These are phyloP conservation scores for Zosterops borbonicus DNA, from an alignment of 2,113 vertebrate genomes.

Conservation along the genomic window DNA sequence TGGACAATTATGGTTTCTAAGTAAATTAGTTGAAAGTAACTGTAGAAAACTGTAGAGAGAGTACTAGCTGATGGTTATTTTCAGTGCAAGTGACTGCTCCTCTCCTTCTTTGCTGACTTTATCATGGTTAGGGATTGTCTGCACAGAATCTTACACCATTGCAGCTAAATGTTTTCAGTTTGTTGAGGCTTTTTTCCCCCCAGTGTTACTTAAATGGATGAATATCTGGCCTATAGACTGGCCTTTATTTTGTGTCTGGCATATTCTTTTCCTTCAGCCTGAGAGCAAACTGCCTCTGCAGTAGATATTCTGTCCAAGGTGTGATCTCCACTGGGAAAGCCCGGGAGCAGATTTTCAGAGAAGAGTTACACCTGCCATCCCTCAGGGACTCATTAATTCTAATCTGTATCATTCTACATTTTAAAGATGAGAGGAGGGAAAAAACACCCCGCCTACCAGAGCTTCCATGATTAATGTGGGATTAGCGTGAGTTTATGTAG, in stretches of 20 bases:
- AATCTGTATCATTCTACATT: neutral
- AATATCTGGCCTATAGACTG: neutral
- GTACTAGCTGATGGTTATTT: neutral
- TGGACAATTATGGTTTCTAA: neutral
- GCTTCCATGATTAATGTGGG: slow-evolving; percentile 16
- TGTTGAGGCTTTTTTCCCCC: neutral
- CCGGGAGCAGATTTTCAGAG: neutral
- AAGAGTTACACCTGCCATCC: neutral
- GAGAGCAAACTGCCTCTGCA: neutral
- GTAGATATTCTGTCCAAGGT: neutral
- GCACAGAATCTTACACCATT: neutral
- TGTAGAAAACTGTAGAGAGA: neutral
- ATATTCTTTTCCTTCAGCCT: neutral
- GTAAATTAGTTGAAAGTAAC: neutral
- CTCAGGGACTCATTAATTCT: slow-evolving; percentile 9
- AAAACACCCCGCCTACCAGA: neutral
- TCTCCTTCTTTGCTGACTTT: neutral
- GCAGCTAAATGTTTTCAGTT: neutral
- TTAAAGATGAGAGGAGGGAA: slow-evolving; percentile 7
- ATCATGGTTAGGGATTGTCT: neutral
- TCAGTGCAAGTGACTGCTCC: neutral
- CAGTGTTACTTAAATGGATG: neutral
- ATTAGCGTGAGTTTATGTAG: neutral
- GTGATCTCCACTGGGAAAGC: neutral
- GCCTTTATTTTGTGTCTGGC: neutral